Base-by-base conservation (phyloP, 2,888 invertebrate species). In the Tachina lurida region DNA sequence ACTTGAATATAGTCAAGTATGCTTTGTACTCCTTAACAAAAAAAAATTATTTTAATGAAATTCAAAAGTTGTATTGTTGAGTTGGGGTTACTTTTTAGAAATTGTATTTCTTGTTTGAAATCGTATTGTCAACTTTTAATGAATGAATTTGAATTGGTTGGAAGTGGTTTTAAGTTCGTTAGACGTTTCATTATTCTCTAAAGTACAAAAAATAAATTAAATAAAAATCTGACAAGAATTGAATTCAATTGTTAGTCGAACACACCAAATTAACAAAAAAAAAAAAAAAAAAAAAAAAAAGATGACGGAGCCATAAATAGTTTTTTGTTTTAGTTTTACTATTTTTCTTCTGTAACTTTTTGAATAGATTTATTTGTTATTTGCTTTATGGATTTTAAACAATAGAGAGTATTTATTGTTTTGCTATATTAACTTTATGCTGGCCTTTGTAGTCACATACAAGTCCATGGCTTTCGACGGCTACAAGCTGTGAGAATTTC, bases 191-290 rank as follows among this genome's bases (percentile, higher is more conserved):
- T 76, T 70, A 77, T 60, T 60, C 56, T 45, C 4, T 19, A 60
- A 54, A 67, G 10, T 8, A 56, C 1, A 71, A 31, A 54, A 70
- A 52, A 19, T 19, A 31, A 9, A 17, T 10, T 10, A 45, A 31
- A 45, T 62, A 62, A 62, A 62, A 65, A 76, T 56, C 47, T 68
- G 71, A 49, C 60, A 43, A 85, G 81, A 85, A 85, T 85, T 85
- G 84, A 81, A 73, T 68, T 81, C 84, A 85, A 85, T 85, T 85
- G 84, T 80, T 81, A 73, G 65, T 77, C 31, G 71, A 73, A 84
- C 39, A 56, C 12, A 49, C n/a, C 49, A 17, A 60, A 7, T n/a
- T 12, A 45, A 31, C 47, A 15, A 39, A 73, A 10, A 19, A 15
- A 13, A 17, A 65, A 4, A 41, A 31, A 47, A 31, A 60, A 10